Evolutionary conservation across 2,113 vertebrate species (phyloP).

Genomic region (Galbula dea): DNA sequence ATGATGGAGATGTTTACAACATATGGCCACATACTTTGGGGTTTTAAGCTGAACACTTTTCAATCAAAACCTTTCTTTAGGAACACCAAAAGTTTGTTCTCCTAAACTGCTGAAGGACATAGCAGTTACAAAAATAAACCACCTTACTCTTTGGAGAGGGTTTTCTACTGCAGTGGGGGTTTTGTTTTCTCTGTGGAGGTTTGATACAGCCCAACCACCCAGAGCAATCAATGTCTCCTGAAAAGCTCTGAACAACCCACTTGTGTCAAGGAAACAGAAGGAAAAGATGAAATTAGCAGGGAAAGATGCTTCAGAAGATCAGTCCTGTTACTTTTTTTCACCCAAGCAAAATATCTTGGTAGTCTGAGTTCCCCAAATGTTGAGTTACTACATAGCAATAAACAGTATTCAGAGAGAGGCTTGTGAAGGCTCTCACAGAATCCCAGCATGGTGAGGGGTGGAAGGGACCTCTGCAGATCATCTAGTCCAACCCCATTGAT

Average conservation of each 20-base stretch:
- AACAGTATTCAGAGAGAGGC: neutral
- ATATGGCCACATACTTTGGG: constrained; percentile 14
- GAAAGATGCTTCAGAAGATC: neutral
- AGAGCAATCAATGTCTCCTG: neutral
- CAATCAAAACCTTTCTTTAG: constrained; percentile 9
- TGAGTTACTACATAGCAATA: neutral
- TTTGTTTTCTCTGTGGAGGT: neutral
- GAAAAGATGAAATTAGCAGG: neutral
- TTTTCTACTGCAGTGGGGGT: neutral
- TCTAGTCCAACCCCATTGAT: too few relatives aligned
- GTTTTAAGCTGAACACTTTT: constrained; percentile 38
- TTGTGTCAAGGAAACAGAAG: neutral
- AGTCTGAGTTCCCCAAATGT: neutral
- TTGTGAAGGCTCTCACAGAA: neutral
- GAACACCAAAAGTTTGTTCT: constrained; percentile 12
- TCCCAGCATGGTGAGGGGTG: too few relatives aligned
- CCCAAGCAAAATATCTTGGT: neutral
- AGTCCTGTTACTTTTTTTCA: neutral
- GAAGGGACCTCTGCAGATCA: too few relatives aligned
- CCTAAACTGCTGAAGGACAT: neutral
- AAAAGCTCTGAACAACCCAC: neutral
- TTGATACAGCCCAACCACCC: neutral
- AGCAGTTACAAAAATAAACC: constrained; percentile 4
- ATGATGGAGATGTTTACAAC: constrained; percentile 48
- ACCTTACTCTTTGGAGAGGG: neutral